A percentile compares a stretch with the other conserved stretches of the same genome.
Conservation (phyloP, 2,888 invertebrate species). For the Ectobius pallidus region DNA sequence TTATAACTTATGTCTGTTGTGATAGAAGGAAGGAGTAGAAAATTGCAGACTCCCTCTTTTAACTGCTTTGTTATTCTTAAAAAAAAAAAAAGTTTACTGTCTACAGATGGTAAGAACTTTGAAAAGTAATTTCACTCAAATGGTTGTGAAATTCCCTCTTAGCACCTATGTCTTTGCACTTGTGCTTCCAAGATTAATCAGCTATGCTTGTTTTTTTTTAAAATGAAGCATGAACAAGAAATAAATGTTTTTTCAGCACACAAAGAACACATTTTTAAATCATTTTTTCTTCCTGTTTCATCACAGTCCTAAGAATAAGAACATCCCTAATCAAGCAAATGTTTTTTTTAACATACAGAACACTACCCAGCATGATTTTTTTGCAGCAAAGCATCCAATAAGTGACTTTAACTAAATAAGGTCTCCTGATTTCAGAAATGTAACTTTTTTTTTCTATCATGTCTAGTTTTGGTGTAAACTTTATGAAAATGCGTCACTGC, state of each 20-base stretch:
- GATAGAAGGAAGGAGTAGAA: background rate
- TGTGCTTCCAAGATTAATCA: background rate
- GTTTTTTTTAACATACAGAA: too few relatives aligned
- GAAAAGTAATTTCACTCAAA: too few relatives aligned
- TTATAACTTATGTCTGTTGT: background rate
- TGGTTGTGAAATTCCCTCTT: too few relatives aligned
- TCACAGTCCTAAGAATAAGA: too few relatives aligned
- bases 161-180: slow-evolving; percentile 1
- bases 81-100: background rate
- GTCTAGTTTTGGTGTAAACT: too few relatives aligned
- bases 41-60: background rate
- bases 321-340: too few relatives aligned
- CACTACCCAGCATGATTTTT: too few relatives aligned
- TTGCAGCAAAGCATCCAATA: too few relatives aligned
- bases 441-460: too few relatives aligned
- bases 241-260: slow-evolving; percentile 1
- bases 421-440: too few relatives aligned
- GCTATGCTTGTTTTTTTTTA: background rate
- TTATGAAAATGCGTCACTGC: too few relatives aligned
- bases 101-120: background rate
- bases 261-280: background rate
- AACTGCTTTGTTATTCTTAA: background rate
- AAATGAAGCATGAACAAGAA: background rate
- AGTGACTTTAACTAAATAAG: too few relatives aligned
- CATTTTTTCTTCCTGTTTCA: background rate